phyloP scores from a whole-genome alignment of 2,888 invertebrate genomes.

The Chironomus riparius region DNA sequence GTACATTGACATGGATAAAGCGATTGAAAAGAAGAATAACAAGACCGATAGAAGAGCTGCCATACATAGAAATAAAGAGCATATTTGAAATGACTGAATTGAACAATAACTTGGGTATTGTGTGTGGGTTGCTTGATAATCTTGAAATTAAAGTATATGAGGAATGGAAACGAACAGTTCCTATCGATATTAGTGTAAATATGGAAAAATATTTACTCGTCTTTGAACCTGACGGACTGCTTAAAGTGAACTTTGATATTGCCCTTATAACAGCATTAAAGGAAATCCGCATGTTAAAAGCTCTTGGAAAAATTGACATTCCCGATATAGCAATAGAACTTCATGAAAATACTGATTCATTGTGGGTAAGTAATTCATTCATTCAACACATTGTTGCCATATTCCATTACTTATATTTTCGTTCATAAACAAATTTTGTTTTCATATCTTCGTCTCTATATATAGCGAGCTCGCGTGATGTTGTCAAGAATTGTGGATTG shows the following conservation, averaged over 20 bases:
- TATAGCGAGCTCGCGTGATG: conserved; percentile 48
- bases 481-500: conserved; percentile 58
- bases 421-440: neutral
- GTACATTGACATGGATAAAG: conserved; percentile 60
- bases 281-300: conserved; percentile 71
- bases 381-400: conserved; percentile 15
- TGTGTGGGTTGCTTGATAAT: conserved; percentile 53
- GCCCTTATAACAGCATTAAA: conserved; percentile 54
- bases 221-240: conserved; percentile 45
- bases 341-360: conserved; percentile 57
- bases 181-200: conserved; percentile 52
- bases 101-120: conserved; percentile 19
- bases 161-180: conserved; percentile 60
- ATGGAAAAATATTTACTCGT: conserved; percentile 53
- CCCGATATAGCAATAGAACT: conserved; percentile 54
- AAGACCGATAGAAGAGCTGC: conserved; percentile 52
- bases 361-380: conserved; percentile 45
- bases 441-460: neutral
- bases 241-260: conserved; percentile 58
- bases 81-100: conserved; percentile 44
- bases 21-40: conserved; percentile 54
- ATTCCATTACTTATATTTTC: neutral
- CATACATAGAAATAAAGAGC: conserved; percentile 31
- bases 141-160: conserved; percentile 55
- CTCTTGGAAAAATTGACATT: conserved; percentile 54